phyloP scores from a whole-genome alignment of 2,797 vertebrate genomes.

The Aselliscus stoliczkanus region DNA sequence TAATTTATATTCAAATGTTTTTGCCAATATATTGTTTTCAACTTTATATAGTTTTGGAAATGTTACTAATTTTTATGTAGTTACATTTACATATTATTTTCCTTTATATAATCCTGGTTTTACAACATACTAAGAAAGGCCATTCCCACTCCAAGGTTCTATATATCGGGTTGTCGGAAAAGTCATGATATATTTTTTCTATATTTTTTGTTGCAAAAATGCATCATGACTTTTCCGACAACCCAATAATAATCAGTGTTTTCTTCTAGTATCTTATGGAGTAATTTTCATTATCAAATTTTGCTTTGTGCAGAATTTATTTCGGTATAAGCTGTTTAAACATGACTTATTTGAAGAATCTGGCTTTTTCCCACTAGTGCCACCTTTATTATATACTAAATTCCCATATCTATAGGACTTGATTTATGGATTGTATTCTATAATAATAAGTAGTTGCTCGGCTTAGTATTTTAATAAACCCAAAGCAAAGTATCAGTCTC shows the following conservation, averaged over 20 bases:
- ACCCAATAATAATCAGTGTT: neutral
- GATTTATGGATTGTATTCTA: neutral
- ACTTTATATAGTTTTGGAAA: neutral
- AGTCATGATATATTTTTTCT: no score
- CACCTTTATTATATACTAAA: neutral
- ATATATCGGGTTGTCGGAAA: no score
- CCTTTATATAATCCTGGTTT: neutral
- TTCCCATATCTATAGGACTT: neutral
- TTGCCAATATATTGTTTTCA: constrained; percentile 8
- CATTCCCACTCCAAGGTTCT: neutral
- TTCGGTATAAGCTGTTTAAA: neutral
- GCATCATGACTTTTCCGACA: no score
- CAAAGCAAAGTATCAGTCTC: neutral
- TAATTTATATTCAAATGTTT: neutral
- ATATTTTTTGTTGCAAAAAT: no score
- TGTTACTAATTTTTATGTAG: neutral
- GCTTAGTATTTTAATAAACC: constrained; percentile 6
- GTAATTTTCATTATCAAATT: neutral
- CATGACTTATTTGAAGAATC: neutral
- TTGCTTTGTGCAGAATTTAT: neutral
- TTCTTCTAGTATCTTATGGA: neutral
- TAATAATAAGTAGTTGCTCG: neutral
- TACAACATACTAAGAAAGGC: neutral
- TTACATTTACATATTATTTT: constrained; percentile 1
- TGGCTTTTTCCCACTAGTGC: neutral